Evolutionary conservation across 2,797 vertebrate genomes (phyloP).

Genomic region (Enteromius thamalakanensis): DNA sequence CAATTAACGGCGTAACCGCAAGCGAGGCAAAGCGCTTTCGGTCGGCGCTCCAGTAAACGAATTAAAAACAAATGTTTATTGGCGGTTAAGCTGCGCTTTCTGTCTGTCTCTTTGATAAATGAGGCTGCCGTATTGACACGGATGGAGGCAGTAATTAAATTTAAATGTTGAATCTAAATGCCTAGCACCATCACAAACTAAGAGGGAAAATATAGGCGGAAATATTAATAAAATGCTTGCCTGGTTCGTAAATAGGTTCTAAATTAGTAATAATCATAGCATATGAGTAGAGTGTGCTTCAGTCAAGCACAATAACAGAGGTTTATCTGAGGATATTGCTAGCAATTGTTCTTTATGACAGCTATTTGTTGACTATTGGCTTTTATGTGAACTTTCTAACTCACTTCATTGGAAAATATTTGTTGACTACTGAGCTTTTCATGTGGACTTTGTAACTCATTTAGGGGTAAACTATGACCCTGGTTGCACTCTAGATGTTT

Average conservation of each 20-base stretch:
- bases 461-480: slow-evolving; percentile 11
- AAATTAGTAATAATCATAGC: slow-evolving; percentile 22
- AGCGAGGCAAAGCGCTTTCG: slow-evolving; percentile 57
- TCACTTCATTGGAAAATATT: not conserved
- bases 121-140: slow-evolving; percentile 61
- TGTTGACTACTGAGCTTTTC: not conserved
- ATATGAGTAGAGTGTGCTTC: not conserved
- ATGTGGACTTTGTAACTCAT: not conserved
- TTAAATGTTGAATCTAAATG: slow-evolving; percentile 64
- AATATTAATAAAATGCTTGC: slow-evolving; percentile 59
- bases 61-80: slow-evolving; percentile 66
- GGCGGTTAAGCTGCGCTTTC: slow-evolving; percentile 58
- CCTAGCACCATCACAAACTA: slow-evolving; percentile 43
- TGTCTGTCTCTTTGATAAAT: slow-evolving; percentile 62
- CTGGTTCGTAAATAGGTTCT: slow-evolving; percentile 43
- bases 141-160: slow-evolving; percentile 63
- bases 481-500: slow-evolving; percentile 29
- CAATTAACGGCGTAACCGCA: slow-evolving; percentile 60
- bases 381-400: not conserved
- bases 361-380: not conserved
- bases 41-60: slow-evolving; percentile 58
- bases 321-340: slow-evolving; percentile 2
- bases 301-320: not conserved
- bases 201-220: slow-evolving; percentile 42
- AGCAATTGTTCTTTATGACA: not conserved